Evolutionary conservation across 2,888 invertebrate species (phyloP).

Genomic region (Dioctria rufipes): DNA sequence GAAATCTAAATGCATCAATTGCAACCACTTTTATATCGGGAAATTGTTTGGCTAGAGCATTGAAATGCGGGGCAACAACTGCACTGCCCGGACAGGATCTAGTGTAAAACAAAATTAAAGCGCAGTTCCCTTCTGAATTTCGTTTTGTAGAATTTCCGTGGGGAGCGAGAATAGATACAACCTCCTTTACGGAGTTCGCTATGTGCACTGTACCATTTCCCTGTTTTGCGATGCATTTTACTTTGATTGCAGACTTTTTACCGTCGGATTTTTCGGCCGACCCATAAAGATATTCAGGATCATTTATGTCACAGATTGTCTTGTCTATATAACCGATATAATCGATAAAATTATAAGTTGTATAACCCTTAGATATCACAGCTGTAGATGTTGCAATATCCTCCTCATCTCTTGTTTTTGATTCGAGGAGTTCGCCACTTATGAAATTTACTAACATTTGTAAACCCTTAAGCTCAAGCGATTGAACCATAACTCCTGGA

Average conservation of each 20-base stretch:
- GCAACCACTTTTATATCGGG: constrained; percentile 90
- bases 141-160: constrained; percentile 73
- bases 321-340: constrained; percentile 64
- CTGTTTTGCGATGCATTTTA: constrained; percentile 66
- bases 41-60: constrained; percentile 89
- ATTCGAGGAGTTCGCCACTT: constrained; percentile 57
- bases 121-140: constrained; percentile 79
- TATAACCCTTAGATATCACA: constrained; percentile 62
- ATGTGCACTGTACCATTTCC: constrained; percentile 64
- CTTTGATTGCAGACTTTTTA: constrained; percentile 66
- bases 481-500: constrained; percentile 43
- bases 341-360: constrained; percentile 65
- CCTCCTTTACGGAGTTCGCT: constrained; percentile 67
- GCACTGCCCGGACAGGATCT: constrained; percentile 93
- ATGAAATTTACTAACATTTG: constrained; percentile 57
- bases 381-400: not conserved
- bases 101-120: constrained; percentile 90
- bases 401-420: constrained; percentile 44
- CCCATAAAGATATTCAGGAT: constrained; percentile 57
- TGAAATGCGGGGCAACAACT: constrained; percentile 90
- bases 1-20: constrained; percentile 88
- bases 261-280: constrained; percentile 3
- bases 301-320: constrained; percentile 64
- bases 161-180: constrained; percentile 67
- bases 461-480: constrained; percentile 58